These are phyloP conservation scores for Marmota flaviventris DNA, from an alignment of 2,113 vertebrate genomes.

Conservation along the genomic window DNA sequence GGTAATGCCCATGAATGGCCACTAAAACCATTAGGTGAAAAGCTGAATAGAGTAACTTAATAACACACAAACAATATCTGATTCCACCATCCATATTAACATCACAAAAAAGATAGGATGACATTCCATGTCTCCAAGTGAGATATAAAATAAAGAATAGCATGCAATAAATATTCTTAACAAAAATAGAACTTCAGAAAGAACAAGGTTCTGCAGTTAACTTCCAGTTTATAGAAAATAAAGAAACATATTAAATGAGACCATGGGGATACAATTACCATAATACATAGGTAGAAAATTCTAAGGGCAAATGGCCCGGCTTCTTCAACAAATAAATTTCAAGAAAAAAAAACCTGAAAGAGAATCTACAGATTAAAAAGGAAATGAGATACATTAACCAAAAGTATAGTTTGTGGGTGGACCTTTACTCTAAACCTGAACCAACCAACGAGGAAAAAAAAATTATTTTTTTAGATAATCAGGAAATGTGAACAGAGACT, in stretches of 20 bases:
- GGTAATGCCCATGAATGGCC: not conserved
- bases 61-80: not conserved
- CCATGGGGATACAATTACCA: not conserved
- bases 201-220: not conserved
- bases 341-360: not conserved
- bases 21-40: not conserved
- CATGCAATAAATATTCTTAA: not conserved
- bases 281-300: not conserved
- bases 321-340: conserved; percentile 59
- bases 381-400: not conserved
- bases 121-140: not conserved
- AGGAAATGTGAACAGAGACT: not conserved
- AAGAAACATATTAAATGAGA: conserved; percentile 21
- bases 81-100: not conserved
- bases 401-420: not conserved
- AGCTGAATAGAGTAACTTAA: not conserved
- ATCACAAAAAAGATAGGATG: not conserved
- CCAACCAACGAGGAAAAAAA: not conserved
- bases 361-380: conserved; percentile 43
- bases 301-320: not conserved
- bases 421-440: not conserved
- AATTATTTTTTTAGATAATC: not conserved
- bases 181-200: conserved; percentile 11
- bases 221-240: conserved; percentile 18
- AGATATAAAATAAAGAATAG: not conserved